A percentile compares a stretch with the other conserved stretches of the same genome.
These are phyloP conservation scores for Microplitis mediator DNA, from an alignment of 1,140 invertebrate genomes.

Conservation along the genomic window DNA sequence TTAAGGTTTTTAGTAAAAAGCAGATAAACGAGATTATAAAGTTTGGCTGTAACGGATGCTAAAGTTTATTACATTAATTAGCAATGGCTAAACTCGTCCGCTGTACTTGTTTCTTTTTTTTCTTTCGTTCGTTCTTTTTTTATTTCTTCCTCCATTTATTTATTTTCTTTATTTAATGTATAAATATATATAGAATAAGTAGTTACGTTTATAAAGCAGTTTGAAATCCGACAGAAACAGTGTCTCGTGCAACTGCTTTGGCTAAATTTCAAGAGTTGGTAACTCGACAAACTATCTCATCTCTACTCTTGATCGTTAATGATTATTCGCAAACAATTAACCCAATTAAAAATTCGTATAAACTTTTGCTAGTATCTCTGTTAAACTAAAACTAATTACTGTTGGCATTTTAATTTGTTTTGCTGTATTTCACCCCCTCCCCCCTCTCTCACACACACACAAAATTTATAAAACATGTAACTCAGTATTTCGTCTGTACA, in stretches of 20 bases:
- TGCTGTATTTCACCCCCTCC: no score
- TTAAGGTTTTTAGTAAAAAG: neutral
- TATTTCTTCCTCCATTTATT: neutral
- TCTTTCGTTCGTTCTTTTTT: neutral
- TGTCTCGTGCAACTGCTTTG: neutral
- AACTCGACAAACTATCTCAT: neutral
- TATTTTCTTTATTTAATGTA: neutral
- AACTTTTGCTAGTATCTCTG: neutral
- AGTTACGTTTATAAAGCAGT: neutral
- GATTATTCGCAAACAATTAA: conserved; percentile 23
- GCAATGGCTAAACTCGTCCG: neutral
- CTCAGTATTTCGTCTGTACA: no score
- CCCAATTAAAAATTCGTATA: conserved; percentile 23
- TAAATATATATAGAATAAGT: no score
- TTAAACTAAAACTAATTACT: neutral
- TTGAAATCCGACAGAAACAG: neutral
- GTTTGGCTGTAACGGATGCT: neutral
- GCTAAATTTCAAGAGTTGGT: conserved; percentile 1
- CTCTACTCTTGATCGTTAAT: neutral
- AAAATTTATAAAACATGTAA: no score
- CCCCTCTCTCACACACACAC: no score
- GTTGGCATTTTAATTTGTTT: neutral
- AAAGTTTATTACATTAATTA: conserved; percentile 18
- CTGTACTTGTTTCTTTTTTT: neutral
- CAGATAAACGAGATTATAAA: neutral